These are phyloP conservation scores for Cenopis cana DNA, from an alignment of 2,888 invertebrate genomes.

Conservation along the genomic window DNA sequence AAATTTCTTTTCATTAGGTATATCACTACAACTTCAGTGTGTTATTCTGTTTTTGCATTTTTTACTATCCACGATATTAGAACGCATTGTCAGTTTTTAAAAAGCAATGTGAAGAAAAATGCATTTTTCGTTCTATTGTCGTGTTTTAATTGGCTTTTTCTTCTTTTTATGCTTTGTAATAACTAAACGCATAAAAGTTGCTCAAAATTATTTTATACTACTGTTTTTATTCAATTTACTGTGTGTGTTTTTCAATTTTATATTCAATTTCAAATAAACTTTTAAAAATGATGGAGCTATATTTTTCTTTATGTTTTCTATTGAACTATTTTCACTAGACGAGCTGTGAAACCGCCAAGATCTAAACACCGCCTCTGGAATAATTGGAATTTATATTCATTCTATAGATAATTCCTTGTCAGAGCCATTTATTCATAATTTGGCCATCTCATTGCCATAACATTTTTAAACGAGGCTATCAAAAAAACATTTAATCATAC, in stretches of 20 bases:
- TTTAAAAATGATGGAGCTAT: neutral
- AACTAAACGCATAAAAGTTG: slow-evolving; percentile 19
- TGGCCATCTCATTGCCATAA: slow-evolving; percentile 26
- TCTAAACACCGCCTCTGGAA: slow-evolving; percentile 34
- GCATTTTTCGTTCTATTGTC: slow-evolving; percentile 8
- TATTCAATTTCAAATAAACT: slow-evolving; percentile 31
- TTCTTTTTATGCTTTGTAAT: neutral
- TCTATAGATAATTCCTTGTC: slow-evolving; percentile 40
- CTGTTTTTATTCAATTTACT: neutral
- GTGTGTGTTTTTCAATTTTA: slow-evolving; percentile 38
- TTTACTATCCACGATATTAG: slow-evolving; percentile 13
- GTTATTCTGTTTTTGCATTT: slow-evolving; percentile 20
- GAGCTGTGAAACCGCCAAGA: slow-evolving; percentile 32
- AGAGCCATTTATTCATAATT: slow-evolving; percentile 17
- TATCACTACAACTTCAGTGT: slow-evolving; percentile 21
- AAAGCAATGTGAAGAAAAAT: neutral
- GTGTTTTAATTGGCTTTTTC: slow-evolving; percentile 30
- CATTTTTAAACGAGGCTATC: neutral
- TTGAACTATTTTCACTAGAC: slow-evolving; percentile 31
- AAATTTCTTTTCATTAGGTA: neutral
- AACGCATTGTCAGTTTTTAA: neutral
- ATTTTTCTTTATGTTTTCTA: neutral
- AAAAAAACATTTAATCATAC: slow-evolving; percentile 16
- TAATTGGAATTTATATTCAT: slow-evolving; percentile 38
- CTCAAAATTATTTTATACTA: neutral